Percentiles rank a stretch among this genome's conserved stretches.
Evolutionary conservation across 2,113 vertebrate genomes (phyloP).

Genomic region (Phainopepla nitens): DNA sequence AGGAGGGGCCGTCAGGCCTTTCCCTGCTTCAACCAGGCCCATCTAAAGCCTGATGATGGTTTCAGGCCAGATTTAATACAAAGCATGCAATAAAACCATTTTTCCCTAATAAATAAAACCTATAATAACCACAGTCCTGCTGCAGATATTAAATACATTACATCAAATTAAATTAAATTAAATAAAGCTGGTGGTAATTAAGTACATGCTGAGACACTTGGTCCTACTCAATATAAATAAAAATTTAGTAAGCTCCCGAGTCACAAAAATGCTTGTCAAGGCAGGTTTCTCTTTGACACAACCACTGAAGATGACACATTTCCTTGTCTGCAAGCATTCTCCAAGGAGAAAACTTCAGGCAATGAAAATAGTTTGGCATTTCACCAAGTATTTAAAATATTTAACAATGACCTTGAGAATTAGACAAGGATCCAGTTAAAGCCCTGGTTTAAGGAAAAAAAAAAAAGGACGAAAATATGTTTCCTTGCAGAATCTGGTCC

Average conservation of each 20-base stretch:
- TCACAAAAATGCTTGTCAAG: neutral
- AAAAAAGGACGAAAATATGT: neutral
- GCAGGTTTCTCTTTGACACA: neutral
- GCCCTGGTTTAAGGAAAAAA: neutral
- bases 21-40: neutral
- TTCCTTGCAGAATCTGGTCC: constrained; percentile 1
- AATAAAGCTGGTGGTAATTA: neutral
- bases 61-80: neutral
- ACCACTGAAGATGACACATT: constrained; percentile 7
- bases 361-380: constrained; percentile 38
- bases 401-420: constrained; percentile 48
- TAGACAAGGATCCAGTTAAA: neutral
- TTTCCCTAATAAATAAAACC: neutral
- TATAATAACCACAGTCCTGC: neutral
- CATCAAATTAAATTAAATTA: neutral
- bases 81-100: neutral
- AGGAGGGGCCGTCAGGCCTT: neutral
- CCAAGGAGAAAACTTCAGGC: constrained; percentile 2
- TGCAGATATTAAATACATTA: neutral
- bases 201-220: neutral
- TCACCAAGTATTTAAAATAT: constrained; percentile 58
- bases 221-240: neutral
- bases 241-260: neutral
- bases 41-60: neutral
- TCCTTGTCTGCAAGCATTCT: constrained; percentile 18